These are phyloP conservation scores for Ursus arctos DNA, from an alignment of 2,113 vertebrate species.

Conservation along the genomic window DNA sequence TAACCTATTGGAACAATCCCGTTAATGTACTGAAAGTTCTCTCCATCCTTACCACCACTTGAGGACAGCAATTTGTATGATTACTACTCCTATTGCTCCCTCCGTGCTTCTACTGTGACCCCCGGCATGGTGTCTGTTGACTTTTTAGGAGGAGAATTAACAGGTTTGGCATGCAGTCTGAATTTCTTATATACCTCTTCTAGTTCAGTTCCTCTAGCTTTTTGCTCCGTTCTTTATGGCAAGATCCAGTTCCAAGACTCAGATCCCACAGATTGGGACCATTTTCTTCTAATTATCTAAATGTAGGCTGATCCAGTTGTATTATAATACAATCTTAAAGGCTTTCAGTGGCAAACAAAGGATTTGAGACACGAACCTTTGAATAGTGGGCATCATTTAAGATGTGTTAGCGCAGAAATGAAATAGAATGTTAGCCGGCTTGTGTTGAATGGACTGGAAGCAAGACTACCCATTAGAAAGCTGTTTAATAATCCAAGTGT, in stretches of 20 bases:
- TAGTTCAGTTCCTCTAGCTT: not conserved
- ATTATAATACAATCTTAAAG: not conserved
- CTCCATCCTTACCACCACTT: not conserved
- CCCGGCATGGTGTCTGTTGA: not conserved
- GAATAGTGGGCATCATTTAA: conserved; percentile 25
- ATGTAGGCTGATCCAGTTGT: not conserved
- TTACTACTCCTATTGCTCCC: not conserved
- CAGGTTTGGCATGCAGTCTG: not conserved
- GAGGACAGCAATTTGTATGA: not conserved
- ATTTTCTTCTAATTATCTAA: not conserved
- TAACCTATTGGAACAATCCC: not conserved
- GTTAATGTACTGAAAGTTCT: not conserved
- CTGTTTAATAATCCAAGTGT: not conserved
- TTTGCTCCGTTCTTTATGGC: not conserved
- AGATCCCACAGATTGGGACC: not conserved
- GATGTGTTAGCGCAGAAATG: not conserved
- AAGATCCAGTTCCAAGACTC: not conserved
- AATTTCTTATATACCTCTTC: not conserved
- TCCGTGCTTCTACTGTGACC: not conserved
- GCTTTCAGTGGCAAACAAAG: conserved; percentile 7
- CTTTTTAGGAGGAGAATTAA: not conserved
- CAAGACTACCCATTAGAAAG: not conserved
- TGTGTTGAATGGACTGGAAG: not conserved
- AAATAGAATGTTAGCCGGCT: not conserved
- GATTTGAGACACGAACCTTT: not conserved